phyloP scores from a whole-genome alignment of 2,113 vertebrate species.

The Pithys albifrons region DNA sequence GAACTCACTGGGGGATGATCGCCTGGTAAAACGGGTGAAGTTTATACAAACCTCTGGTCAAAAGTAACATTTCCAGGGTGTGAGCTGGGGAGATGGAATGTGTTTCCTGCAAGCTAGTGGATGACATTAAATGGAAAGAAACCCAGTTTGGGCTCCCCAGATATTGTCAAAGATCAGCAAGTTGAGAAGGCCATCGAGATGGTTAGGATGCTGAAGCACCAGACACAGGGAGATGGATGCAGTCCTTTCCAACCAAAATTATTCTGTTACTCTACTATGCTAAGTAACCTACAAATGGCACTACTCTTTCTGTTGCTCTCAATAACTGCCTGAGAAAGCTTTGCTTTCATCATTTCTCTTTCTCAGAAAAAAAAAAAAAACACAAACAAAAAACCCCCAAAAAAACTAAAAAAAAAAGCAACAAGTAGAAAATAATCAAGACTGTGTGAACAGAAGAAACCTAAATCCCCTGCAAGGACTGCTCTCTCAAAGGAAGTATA shows the following conservation, averaged over 20 bases:
- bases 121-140: neutral
- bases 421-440: neutral
- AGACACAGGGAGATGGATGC: fast-evolving
- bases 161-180: neutral
- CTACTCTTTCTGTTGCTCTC: neutral
- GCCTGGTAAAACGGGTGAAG: neutral
- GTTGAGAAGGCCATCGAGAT: neutral
- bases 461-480: neutral
- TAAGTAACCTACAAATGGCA: neutral
- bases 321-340: neutral
- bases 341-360: neutral
- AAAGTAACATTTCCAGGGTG: neutral
- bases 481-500: neutral
- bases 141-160: neutral
- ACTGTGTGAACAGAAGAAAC: neutral
- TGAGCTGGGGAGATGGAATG: fast-evolving
- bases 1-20: neutral
- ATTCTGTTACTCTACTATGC: neutral
- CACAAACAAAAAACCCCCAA: neutral
- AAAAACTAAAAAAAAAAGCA: neutral
- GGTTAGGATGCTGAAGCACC: neutral
- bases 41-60: neutral
- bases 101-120: neutral
- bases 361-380: no score
- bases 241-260: neutral